Evolutionary conservation across 2,888 invertebrate species (phyloP).

Genomic region (Pseudococcus longispinus): DNA sequence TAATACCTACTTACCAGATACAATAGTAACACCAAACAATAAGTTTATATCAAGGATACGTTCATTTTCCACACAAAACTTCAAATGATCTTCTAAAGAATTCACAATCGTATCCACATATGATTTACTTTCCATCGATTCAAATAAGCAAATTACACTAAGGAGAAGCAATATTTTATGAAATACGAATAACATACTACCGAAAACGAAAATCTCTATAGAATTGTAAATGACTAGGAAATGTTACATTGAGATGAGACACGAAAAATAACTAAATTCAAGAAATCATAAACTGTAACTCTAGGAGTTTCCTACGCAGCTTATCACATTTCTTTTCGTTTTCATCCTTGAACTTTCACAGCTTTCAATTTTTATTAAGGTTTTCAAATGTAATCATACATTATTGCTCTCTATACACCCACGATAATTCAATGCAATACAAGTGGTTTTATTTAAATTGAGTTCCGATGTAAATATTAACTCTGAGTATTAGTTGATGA

Average conservation of each 20-base stretch:
- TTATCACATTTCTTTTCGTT: background rate
- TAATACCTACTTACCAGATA: constrained; percentile 24
- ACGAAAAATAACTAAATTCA: background rate
- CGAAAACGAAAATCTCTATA: background rate
- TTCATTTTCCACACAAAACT: constrained; percentile 33
- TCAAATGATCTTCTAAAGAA: background rate
- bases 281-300: background rate
- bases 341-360: constrained; percentile 1
- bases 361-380: background rate
- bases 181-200: background rate
- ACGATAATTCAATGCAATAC: too few species aligned
- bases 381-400: background rate
- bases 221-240: background rate
- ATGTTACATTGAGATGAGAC: background rate
- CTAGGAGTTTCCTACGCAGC: background rate
- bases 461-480: too few species aligned
- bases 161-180: background rate
- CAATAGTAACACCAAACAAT: constrained; percentile 47
- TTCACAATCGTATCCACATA: constrained; percentile 9
- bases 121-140: background rate
- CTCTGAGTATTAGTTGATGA: too few species aligned
- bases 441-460: too few species aligned
- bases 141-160: background rate
- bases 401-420: too few species aligned
- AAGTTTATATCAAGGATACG: constrained; percentile 28